Conservation (phyloP, 2,797 vertebrate species). For the Chelmon rostratus region DNA sequence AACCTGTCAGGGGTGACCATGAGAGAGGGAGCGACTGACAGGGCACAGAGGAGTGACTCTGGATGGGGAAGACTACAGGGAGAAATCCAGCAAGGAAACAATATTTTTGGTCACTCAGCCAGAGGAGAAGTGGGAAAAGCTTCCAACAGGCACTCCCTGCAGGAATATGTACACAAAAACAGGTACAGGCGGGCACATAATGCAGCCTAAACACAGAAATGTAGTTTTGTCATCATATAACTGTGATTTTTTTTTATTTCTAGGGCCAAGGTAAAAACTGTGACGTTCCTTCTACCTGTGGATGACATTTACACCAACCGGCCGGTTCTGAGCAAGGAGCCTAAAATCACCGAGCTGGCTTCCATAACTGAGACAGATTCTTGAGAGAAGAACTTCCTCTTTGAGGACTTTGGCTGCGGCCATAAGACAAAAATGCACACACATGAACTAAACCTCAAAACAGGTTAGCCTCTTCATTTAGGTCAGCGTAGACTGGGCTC, state of each 20-base stretch:
- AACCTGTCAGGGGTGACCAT: slow-evolving; percentile 67
- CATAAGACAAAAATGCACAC: slow-evolving; percentile 18
- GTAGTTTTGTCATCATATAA: not conserved
- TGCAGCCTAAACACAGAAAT: not conserved
- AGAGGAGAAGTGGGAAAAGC: slow-evolving; percentile 63
- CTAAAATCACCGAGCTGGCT: slow-evolving; percentile 79
- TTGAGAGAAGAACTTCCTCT: slow-evolving; percentile 58
- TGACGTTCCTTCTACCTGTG: slow-evolving; percentile 93
- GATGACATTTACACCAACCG: slow-evolving; percentile 87
- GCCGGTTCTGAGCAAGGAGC: slow-evolving; percentile 82
- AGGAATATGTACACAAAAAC: slow-evolving; percentile 86
- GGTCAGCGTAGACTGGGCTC: slow-evolving; percentile 56
- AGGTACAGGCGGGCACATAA: slow-evolving; percentile 79
- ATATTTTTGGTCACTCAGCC: slow-evolving; percentile 44
- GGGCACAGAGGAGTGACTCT: slow-evolving; percentile 42
- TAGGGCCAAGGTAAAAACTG: slow-evolving; percentile 93
- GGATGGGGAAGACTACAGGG: slow-evolving; percentile 68
- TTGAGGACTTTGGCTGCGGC: slow-evolving; percentile 18
- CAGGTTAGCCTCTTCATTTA: slow-evolving; percentile 49
- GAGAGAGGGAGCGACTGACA: slow-evolving; percentile 59
- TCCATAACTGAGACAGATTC: slow-evolving; percentile 88
- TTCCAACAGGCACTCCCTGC: slow-evolving; percentile 82
- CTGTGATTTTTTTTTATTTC: not conserved
- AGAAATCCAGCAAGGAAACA: slow-evolving; percentile 45
- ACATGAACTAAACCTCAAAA: slow-evolving; percentile 29